phyloP scores from a whole-genome alignment of 2,888 invertebrate species.

The Toxonevra muliebris region DNA sequence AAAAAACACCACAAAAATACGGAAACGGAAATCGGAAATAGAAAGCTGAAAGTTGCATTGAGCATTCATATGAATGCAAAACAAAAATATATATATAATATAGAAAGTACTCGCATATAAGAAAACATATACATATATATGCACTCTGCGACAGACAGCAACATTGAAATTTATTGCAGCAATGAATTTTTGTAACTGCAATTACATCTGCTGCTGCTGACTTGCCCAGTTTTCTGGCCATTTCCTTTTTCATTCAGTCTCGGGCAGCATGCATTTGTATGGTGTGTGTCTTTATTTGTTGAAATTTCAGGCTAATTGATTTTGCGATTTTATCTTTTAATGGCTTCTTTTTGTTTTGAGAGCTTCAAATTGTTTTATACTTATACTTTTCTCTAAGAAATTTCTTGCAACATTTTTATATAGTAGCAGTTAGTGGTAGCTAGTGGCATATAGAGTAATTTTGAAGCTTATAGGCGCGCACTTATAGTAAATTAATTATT shows the following conservation, averaged over 20 bases:
- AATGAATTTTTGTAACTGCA: background rate
- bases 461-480: too few relatives aligned
- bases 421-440: too few relatives aligned
- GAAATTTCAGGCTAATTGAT: slow-evolving; percentile 57
- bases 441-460: too few relatives aligned
- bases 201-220: slow-evolving; percentile 17
- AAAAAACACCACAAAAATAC: slow-evolving; percentile 16
- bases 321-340: slow-evolving; percentile 58
- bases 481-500: background rate
- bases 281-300: slow-evolving; percentile 35
- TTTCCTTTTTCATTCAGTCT: background rate
- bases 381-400: too few relatives aligned
- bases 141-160: background rate
- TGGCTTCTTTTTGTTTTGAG: slow-evolving; percentile 47
- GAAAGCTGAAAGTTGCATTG: slow-evolving; percentile 36
- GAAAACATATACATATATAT: background rate
- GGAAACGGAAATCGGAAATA: slow-evolving; percentile 57
- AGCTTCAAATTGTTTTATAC: too few relatives aligned
- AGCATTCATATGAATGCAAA: too few relatives aligned
- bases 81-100: too few relatives aligned
- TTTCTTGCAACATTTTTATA: too few relatives aligned
- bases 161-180: slow-evolving; percentile 1
- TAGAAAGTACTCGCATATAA: too few relatives aligned
- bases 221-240: slow-evolving; percentile 16
- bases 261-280: background rate